Base-by-base conservation (phyloP, 1,140 invertebrate genomes). In the Hyles vespertilio region DNA sequence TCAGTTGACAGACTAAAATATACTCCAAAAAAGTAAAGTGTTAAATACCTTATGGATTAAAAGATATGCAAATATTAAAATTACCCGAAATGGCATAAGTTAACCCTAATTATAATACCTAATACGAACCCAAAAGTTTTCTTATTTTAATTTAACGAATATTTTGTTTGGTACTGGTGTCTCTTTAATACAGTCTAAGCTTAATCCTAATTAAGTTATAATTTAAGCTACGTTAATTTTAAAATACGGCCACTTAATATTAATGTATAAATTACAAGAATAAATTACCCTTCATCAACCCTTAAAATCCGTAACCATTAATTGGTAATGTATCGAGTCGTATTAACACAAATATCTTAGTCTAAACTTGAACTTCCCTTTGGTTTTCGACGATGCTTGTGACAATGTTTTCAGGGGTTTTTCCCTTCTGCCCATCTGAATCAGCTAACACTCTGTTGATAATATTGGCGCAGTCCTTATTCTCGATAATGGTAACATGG, bases 401-500 rank as follows among this genome's bases (percentile, higher is more conserved):
- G 3, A 87, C 72, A 5, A 77, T 47, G 56, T 80, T 82, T 4
- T 71, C 69, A 2, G 62, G 53, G 1, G 56, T 50, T 49, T 84
- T 82, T 0, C 57, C 66, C 6, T 22, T 57, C n/a, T 65, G 46
- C 5, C 22, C 69, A 3, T 75, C 72, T 6, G 63, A 66, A 5
- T 78, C 77, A 0, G 57, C 6, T 22, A 89, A 47, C 8, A 74
- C 54, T 54, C 73, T 82, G 48, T 93, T 94, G 40, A 95, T 93
- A 5, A 92, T 90, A 52, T 91, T 84, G 1, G 91, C 89, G 44
- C 93, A 76, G 68, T 92, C 92, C 32, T 88, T 81, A 72, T 93
- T 93, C 32, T 94, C 91, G 58, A 95, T 70, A 68, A 95, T 94
- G 9, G 91, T 92, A 0, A 91, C 73, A 68, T 95, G 94, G 77